These are phyloP conservation scores for Linyphia triangularis DNA, from an alignment of 2,888 invertebrate species.

Conservation along the genomic window DNA sequence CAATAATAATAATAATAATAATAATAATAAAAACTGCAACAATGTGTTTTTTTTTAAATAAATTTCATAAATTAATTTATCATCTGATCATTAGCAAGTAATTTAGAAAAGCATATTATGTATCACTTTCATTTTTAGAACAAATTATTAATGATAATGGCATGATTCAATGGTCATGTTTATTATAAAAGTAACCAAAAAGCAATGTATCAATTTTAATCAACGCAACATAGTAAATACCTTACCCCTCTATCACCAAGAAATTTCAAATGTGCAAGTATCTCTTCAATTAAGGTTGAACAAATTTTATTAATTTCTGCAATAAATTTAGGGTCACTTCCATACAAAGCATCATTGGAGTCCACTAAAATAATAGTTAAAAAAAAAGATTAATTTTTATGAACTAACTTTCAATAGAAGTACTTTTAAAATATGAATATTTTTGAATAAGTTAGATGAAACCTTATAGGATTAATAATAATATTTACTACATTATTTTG, in stretches of 20 bases:
- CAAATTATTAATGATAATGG: no score
- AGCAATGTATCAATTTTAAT: not conserved
- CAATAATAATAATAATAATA: no score
- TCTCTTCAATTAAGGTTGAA: constrained; percentile 87
- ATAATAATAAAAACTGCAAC: no score
- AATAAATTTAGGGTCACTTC: constrained; percentile 91
- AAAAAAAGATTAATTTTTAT: not conserved
- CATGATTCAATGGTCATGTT: no score
- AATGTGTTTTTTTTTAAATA: no score
- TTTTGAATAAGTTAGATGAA: no score
- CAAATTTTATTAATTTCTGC: constrained; percentile 88
- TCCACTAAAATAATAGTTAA: constrained; percentile 83
- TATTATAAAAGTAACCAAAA: not conserved
- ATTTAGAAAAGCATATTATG: no score
- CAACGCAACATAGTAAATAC: not conserved
- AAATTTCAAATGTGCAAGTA: constrained; percentile 85
- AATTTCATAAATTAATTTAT: no score
- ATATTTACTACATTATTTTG: no score
- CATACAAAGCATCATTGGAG: constrained; percentile 95
- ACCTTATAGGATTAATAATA: no score
- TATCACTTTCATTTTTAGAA: no score
- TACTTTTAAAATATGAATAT: not conserved
- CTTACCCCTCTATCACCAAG: constrained; percentile 83
- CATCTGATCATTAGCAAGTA: no score
- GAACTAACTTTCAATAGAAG: not conserved